Base-by-base conservation (phyloP, 1,140 invertebrate genomes). In the Pemphigus obesinymphae region DNA sequence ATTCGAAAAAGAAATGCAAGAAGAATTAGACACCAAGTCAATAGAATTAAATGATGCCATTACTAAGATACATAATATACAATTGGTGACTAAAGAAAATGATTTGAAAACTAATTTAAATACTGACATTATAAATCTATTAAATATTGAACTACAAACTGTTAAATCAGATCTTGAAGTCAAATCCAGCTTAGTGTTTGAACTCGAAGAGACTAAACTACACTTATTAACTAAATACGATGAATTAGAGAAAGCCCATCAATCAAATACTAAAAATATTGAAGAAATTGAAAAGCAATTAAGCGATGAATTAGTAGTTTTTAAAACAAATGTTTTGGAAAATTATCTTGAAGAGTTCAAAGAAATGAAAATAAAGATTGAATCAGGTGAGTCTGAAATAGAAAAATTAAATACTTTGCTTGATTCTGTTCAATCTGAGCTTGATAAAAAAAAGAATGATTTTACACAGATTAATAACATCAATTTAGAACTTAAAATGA, bases 201-300 rank as follows among this genome's bases (percentile, higher is more conserved):
- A 17, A 31, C 55, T 43, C n/a, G 26, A 80, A 80, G 10, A 80
- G 10, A 34, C 13, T 4, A 80, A 61, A 43, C 23, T 29, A 29
- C n/a, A 80, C 11, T 43, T 80, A 43, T 45, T 45, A 61, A 43
- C 34, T 40, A 63, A 80, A 5, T 80, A 37, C 20, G 43, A 11
- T 17, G 55, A 80, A 10, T 29, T 80, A 63, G 53, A 80, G 2
- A 29, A 63, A 80, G 26, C 13, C 37, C 26, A 34, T 58, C 23
- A 45, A 8, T 61, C 29, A 43, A 61, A 43, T 58, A 15, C 5
- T 26, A 20, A 63, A 10, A 31, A 17, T 2, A 53, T 58, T 29
- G 23, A 80, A 13, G 34, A 43, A 61, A 61, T 78, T 63, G 26
- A 61, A 80, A 45, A 80, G 13, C 23, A 61, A 13, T 43, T 80